Conservation (phyloP, 2,888 invertebrate genomes). For the Sphecodes monilicornis region DNA sequence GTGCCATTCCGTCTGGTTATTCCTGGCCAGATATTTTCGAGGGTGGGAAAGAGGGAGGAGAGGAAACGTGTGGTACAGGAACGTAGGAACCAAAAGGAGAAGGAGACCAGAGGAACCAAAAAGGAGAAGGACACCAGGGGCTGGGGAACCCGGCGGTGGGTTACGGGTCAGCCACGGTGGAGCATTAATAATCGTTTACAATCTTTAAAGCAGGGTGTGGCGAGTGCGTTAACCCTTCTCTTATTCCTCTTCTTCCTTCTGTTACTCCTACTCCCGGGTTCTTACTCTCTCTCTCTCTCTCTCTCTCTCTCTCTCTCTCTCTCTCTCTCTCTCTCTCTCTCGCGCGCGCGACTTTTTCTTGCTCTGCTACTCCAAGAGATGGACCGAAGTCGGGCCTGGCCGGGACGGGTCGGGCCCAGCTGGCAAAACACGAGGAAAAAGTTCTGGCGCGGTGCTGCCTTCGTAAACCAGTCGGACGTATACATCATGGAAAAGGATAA, state of each 20-base stretch:
- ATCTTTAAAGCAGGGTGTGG: constrained; percentile 80
- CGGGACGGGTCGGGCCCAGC: background rate
- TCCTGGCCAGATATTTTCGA: constrained; percentile 48
- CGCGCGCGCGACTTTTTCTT: constrained; percentile 25
- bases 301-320: constrained; percentile 46
- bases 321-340: constrained; percentile 49
- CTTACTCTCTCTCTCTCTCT: constrained; percentile 38
- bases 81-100: background rate
- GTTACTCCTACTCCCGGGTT: constrained; percentile 36
- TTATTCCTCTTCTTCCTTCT: constrained; percentile 45
- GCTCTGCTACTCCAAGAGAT: background rate
- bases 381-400: background rate
- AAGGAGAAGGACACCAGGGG: constrained; percentile 45
- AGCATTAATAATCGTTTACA: constrained; percentile 83
- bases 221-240: constrained; percentile 73
- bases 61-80: constrained; percentile 2
- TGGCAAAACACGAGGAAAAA: constrained; percentile 61
- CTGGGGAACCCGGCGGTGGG: constrained; percentile 59
- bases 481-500: constrained; percentile 64
- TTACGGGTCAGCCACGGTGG: constrained; percentile 78
- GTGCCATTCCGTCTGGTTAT: constrained; percentile 42
- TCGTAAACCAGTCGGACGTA: constrained; percentile 71
- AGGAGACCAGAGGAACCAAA: constrained; percentile 1
- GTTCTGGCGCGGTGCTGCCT: constrained; percentile 30
- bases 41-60: constrained; percentile 38